Evolutionary conservation across 1,140 invertebrate genomes (phyloP), one percentile per base, ranked within the genome.

Genomic region (Zelostemma sp.): DNA sequence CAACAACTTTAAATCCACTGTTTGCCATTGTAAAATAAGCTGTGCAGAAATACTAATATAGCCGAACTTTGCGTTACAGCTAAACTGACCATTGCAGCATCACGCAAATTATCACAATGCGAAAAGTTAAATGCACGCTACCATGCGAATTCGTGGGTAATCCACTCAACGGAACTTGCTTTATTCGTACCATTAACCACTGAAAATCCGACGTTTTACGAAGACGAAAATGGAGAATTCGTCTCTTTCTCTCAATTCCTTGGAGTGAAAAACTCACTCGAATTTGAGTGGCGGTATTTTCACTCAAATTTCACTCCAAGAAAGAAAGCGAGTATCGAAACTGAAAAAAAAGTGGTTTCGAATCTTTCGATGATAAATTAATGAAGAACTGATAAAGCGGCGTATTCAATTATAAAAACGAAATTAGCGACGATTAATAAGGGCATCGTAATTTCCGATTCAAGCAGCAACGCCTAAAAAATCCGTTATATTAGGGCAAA

Each of bases 381-480:
- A n/a, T n/a, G n/a, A n/a, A n/a, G n/a, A n/a, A n/a, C n/a, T n/a
- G n/a, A n/a, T n/a, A n/a, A n/a, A n/a, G n/a, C n/a, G n/a, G n/a
- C n/a, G n/a, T n/a, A n/a, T n/a, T n/a, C n/a, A n/a, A n/a, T n/a
- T n/a, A n/a, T n/a, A n/a, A n/a, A n/a, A n/a, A n/a, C n/a, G n/a
- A n/a, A n/a, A n/a, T n/a, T n/a, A 56, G 60, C 56, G 60, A 56
- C 50, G 16, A 45, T 56, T 51, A n/a, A n/a, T n/a, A n/a, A n/a
- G 50, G 60, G 60, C 43, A 25, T 47, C 56, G 56, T 43, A 59
- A 66, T 66, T 65, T 65, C 55, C 48, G 54, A 49, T 46, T 53
- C 48, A 53, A 58, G 49, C 31, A 53, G 31, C 55, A 49, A 62
- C 45, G 35, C 54, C 19, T 50, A 40, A 67, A 61, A 57, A 56